phyloP scores from a whole-genome alignment of 2,888 invertebrate species.

The Ametastegia equiseti region DNA sequence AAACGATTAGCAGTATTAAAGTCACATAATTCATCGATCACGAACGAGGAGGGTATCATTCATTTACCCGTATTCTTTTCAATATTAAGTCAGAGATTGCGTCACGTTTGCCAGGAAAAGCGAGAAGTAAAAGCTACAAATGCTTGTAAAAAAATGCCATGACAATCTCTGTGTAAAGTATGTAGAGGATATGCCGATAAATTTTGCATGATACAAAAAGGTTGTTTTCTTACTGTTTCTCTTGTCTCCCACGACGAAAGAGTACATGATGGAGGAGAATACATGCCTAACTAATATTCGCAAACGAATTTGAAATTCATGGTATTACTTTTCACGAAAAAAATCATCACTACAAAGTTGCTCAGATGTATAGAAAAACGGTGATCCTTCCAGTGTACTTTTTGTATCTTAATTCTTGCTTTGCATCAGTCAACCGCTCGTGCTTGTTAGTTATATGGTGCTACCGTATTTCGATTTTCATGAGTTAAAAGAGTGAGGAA shows the following conservation, averaged over 20 bases:
- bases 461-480: conserved; percentile 1
- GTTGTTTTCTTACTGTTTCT: background rate
- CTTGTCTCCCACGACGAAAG: background rate
- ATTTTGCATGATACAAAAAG: background rate
- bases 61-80: background rate
- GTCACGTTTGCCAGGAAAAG: background rate
- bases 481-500: background rate
- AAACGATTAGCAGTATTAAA: conserved; percentile 40
- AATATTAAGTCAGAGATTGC: background rate
- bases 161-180: background rate
- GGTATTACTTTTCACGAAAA: background rate
- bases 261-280: background rate
- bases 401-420: background rate
- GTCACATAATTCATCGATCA: conserved; percentile 29
- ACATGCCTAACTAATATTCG: background rate
- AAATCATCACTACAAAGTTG: background rate
- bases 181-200: background rate
- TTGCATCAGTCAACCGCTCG: conserved; percentile 38
- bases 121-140: conserved; percentile 15
- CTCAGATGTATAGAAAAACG: too few species aligned
- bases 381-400: too few species aligned
- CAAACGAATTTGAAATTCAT: background rate
- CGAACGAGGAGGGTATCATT: background rate
- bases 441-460: conserved; percentile 36
- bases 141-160: conserved; percentile 23